Evolutionary conservation across 2,888 invertebrate genomes (phyloP).

Genomic region (Suillia variegata): DNA sequence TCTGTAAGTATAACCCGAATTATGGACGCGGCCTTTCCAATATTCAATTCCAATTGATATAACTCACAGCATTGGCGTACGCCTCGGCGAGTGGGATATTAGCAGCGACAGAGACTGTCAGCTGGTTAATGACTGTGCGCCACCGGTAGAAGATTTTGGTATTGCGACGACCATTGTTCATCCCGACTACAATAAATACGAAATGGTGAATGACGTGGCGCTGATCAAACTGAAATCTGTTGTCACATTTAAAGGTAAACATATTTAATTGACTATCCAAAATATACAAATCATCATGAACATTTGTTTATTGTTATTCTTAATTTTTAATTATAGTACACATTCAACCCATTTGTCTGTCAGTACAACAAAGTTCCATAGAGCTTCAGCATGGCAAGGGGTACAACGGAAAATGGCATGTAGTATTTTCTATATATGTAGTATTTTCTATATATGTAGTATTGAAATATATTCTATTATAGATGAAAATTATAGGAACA

Average conservation of each 20-base stretch:
- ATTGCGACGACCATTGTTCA: constrained; percentile 62
- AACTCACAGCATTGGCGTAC: constrained; percentile 48
- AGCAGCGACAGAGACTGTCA: constrained; percentile 50
- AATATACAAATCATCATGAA: no score
- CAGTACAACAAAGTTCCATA: constrained; percentile 36
- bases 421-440: no score
- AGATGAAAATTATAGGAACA: constrained; percentile 31
- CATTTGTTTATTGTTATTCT: neutral
- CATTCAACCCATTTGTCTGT: constrained; percentile 52
- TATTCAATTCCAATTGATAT: no score
- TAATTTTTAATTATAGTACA: constrained; percentile 27
- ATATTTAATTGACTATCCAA: neutral
- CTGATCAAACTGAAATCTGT: constrained; percentile 61
- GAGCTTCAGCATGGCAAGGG: constrained; percentile 38
- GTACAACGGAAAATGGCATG: constrained; percentile 39
- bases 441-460: no score
- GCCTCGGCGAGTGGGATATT: constrained; percentile 61
- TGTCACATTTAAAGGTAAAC: constrained; percentile 42
- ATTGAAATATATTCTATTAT: constrained; percentile 6
- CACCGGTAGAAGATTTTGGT: constrained; percentile 57
- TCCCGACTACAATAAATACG: constrained; percentile 60
- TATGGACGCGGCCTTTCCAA: no score
- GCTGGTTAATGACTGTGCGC: constrained; percentile 48
- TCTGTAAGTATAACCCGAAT: constrained; percentile 41
- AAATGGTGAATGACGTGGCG: constrained; percentile 66